Base-by-base conservation (phyloP, 2,113 vertebrate genomes). In the Malurus elegans region DNA sequence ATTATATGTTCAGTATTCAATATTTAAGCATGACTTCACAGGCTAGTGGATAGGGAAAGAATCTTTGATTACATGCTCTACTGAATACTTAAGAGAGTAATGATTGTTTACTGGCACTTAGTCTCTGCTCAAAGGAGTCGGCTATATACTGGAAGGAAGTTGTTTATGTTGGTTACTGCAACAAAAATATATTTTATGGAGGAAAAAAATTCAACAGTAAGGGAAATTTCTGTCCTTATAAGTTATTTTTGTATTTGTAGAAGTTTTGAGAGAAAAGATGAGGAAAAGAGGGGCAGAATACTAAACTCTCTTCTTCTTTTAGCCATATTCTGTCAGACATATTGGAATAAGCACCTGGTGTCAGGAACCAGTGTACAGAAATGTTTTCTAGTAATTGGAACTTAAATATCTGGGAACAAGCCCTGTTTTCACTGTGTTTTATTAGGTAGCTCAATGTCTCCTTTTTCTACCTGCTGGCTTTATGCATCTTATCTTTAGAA, bases 1-100 rank as follows among this genome's bases (percentile, higher is more conserved):
- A 93, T 79, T 90, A 83, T 24, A 54, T 58, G 74, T 70, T 96
- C 90, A 73, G 25, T 53, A 80, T 90, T 95, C 74, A 90, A 54
- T 94, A 92, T 90, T 88, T 94, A 82, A 88, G 71, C 71, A 83
- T 42, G 54, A 83, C 42, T 93, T 94, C 92, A 92, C 51, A 88
- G 58, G 31, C 45, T 72, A 70, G 71, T 70, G 58, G 31, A 50
- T 50, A 79, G 58, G 26, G 29, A 80, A 87, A 88, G 28, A 76
- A 70, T 54, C 48, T 87, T 84, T 73, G 79, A 90, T 86, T 95
- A 80, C 44, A 32, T 90, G 86, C 42, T 93, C 54, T 86, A 54
- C 66, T 86, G 91, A 93, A 31, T 81, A 61, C 62, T 95, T 95
- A 79, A 66, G 16, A 64, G 66, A 45, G 36, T 53, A 82, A 28